Percentiles rank a stretch among this genome's conserved stretches.
Evolutionary conservation across 2,888 invertebrate species (phyloP).

Genomic region (Eristalis pertinax): DNA sequence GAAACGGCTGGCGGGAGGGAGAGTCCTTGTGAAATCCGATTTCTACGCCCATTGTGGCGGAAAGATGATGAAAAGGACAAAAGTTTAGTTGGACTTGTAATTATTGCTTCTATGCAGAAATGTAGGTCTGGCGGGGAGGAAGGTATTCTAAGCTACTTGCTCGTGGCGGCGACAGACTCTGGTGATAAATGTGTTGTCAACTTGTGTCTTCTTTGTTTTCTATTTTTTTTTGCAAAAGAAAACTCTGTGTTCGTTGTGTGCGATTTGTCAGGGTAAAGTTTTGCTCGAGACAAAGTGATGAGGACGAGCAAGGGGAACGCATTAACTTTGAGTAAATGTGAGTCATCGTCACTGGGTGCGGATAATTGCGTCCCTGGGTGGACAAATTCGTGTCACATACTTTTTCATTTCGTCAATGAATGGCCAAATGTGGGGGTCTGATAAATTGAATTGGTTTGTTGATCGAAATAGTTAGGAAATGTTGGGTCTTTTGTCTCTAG

Average conservation of each 20-base stretch:
- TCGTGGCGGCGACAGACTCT: neutral
- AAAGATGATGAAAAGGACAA: constrained; percentile 43
- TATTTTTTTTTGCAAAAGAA: neutral
- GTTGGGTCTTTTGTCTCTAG: too few species aligned
- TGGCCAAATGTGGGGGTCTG: too few species aligned
- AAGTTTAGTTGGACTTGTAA: constrained; percentile 41
- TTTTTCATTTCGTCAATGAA: too few species aligned
- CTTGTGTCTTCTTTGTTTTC: too few species aligned
- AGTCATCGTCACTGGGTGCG: neutral
- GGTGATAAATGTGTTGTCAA: constrained; percentile 36
- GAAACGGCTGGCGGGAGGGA: neutral
- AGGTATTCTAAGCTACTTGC: too few species aligned
- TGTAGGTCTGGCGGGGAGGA: neutral
- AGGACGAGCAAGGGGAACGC: neutral
- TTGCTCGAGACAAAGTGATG: neutral
- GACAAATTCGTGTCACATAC: too few species aligned
- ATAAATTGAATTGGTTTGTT: too few species aligned
- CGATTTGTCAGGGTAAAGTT: constrained; percentile 3
- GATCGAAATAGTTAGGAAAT: too few species aligned
- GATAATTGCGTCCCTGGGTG: neutral
- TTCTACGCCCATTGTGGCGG: constrained; percentile 49
- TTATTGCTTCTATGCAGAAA: constrained; percentile 21
- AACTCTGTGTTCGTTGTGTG: neutral
- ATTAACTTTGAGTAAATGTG: neutral
- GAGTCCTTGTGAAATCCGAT: constrained; percentile 40